phyloP scores from a whole-genome alignment of 2,888 invertebrate species.

The Pedicia rivosa region DNA sequence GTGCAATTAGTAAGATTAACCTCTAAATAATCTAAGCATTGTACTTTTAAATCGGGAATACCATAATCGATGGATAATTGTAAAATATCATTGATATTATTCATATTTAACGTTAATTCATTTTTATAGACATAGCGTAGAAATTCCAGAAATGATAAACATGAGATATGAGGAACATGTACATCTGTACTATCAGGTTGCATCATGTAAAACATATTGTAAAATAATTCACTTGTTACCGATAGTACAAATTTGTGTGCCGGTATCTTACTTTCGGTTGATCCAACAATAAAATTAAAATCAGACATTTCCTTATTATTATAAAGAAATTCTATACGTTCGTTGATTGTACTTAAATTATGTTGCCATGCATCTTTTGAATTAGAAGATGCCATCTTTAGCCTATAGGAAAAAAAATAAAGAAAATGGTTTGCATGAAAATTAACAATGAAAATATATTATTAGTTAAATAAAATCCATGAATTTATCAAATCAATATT shows the following conservation, averaged over 20 bases:
- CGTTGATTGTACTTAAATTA: no score
- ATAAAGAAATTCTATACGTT: no score
- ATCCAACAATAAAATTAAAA: conserved; percentile 3
- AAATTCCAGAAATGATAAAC: conserved; percentile 2
- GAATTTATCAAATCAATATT: no score
- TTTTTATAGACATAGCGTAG: neutral
- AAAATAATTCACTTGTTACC: conserved; percentile 1
- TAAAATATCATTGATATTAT: neutral
- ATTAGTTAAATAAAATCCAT: no score
- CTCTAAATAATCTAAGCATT: neutral
- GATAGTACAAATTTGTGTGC: conserved; percentile 1
- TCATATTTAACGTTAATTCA: neutral
- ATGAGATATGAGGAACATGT: no score
- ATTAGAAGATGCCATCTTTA: no score
- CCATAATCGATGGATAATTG: neutral
- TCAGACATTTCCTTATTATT: conserved; percentile 3
- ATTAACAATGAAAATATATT: no score
- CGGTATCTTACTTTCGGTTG: neutral
- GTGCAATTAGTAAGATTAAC: neutral
- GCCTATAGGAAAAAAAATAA: no score
- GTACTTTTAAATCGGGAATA: neutral
- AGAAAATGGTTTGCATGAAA: no score
- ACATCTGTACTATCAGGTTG: no score
- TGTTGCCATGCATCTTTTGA: no score
- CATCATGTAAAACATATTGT: conserved; percentile 3